Percentiles rank a stretch among this genome's conserved stretches.
Conservation (phyloP, 2,797 vertebrate species). For the Myotis pilosus region DNA sequence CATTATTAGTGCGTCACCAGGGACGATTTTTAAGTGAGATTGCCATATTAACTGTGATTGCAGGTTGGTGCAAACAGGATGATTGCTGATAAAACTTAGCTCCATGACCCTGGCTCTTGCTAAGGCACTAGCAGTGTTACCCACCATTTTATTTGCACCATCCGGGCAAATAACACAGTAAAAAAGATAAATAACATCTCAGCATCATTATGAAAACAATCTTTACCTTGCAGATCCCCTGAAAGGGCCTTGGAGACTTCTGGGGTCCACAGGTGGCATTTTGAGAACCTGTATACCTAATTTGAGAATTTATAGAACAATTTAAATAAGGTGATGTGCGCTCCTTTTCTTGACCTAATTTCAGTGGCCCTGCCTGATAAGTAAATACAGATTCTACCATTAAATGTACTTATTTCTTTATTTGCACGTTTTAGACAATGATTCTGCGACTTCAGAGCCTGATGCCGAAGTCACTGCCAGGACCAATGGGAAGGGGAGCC, state of each 20-base stretch:
- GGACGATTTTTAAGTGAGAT: background rate
- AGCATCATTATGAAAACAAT: background rate
- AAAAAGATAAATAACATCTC: background rate
- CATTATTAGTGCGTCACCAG: background rate
- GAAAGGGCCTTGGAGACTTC: background rate
- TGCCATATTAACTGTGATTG: background rate
- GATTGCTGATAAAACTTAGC: background rate
- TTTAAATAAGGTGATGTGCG: background rate
- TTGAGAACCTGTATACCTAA: background rate
- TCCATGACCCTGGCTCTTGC: background rate
- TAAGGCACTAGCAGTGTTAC: background rate
- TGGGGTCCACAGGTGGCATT: background rate
- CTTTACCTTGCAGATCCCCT: background rate
- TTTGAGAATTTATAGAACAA: background rate
- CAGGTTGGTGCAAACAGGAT: background rate
- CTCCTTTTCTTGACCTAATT: slow-evolving; percentile 7
- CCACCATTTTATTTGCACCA: background rate
- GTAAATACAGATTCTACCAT: background rate
- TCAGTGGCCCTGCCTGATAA: background rate
- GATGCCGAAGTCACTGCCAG: slow-evolving; percentile 80
- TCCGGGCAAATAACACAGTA: background rate
- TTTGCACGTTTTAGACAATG: slow-evolving; percentile 80
- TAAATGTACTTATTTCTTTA: background rate
- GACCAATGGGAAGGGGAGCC: slow-evolving; percentile 81
- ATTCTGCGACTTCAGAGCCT: slow-evolving; percentile 79